Percentiles rank a stretch among this genome's conserved stretches.
These are phyloP conservation scores for human (Homo sapiens) DNA, from an alignment of 2,113 vertebrate genomes.

Conservation along the genomic window GRCh38 chrX:89141001-89141500, in stretches of 20 bases:
- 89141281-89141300: slow-evolving; percentile 18
- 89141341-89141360: slow-evolving; percentile 60
- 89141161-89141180: background rate
- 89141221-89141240: background rate
- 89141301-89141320: slow-evolving; percentile 48
- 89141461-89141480: background rate
- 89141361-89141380: slow-evolving; percentile 39
- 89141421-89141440: background rate
- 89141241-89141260: background rate
- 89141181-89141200: background rate
- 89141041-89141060: background rate
- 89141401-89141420: slow-evolving; percentile 27
- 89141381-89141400: slow-evolving; percentile 38
- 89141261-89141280: background rate
- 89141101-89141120: background rate
- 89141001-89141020: background rate
- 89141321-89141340: background rate
- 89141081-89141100: background rate
- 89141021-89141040: background rate
- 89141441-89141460: background rate
- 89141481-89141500: background rate
- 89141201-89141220: background rate
- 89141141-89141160: background rate
- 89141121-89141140: background rate
- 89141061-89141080: background rate